Evolutionary conservation across 2,113 vertebrate genomes (phyloP).

Genomic region (Aleadryas rufinucha): DNA sequence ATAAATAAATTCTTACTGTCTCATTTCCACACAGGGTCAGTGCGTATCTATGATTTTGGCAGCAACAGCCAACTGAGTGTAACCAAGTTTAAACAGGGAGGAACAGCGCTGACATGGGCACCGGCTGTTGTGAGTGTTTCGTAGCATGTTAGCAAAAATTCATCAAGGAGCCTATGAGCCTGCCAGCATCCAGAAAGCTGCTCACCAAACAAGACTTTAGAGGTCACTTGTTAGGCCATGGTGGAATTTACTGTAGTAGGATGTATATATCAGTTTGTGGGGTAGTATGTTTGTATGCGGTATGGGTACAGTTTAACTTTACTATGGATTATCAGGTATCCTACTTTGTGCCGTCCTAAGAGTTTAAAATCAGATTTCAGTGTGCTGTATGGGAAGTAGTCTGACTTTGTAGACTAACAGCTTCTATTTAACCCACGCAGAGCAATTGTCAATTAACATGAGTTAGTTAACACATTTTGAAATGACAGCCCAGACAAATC

Average conservation of each 20-base stretch:
- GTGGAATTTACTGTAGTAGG: background rate
- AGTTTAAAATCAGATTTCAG: background rate
- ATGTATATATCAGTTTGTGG: background rate
- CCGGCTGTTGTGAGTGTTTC: conserved; percentile 76
- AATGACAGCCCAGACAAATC: conserved; percentile 31
- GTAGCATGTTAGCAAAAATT: background rate
- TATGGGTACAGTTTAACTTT: background rate
- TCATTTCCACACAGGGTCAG: conserved; percentile 74
- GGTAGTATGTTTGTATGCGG: background rate
- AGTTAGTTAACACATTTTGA: conserved; percentile 11
- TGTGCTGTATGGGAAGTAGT: background rate
- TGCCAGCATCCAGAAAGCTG: background rate
- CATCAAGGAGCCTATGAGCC: background rate
- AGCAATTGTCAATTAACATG: background rate
- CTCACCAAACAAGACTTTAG: background rate
- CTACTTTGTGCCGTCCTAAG: background rate
- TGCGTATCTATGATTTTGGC: conserved; percentile 89
- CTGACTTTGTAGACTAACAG: background rate
- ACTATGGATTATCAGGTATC: background rate
- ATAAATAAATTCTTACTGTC: background rate
- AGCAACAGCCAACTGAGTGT: conserved; percentile 73
- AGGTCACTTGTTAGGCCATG: background rate
- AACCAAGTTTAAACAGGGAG: conserved; percentile 85
- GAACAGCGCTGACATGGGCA: conserved; percentile 86
- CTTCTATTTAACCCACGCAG: conserved; percentile 6